phyloP scores from a whole-genome alignment of 1,140 invertebrate species.

The Drosophila nikananu region DNA sequence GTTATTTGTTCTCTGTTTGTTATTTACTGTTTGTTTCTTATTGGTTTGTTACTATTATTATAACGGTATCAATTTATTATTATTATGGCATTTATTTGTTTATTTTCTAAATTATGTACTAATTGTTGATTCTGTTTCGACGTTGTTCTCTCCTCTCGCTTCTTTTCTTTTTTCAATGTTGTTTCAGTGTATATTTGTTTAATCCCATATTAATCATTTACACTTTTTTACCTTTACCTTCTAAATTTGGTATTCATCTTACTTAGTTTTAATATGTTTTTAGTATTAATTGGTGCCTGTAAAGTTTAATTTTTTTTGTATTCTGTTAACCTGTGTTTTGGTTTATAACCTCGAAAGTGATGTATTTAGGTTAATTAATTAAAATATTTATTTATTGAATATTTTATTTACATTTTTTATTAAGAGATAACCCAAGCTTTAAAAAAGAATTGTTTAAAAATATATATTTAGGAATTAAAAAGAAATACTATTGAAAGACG shows the following conservation, averaged over 20 bases:
- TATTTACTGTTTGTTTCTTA: slow-evolving; percentile 23
- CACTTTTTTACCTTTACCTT: neutral
- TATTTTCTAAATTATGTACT: slow-evolving; percentile 24
- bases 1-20: slow-evolving; percentile 1
- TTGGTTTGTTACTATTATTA: slow-evolving; percentile 12
- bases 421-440: no score
- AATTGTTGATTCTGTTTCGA: slow-evolving; percentile 1
- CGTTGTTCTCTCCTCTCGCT: slow-evolving; percentile 3
- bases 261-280: neutral
- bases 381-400: neutral
- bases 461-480: no score
- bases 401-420: no score
- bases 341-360: slow-evolving; percentile 9
- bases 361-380: neutral
- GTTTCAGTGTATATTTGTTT: slow-evolving; percentile 6
- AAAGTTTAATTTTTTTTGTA: neutral
- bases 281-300: slow-evolving; percentile 23
- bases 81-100: neutral
- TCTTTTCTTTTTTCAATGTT: neutral
- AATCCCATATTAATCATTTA: slow-evolving; percentile 3
- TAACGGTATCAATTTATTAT: neutral
- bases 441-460: no score
- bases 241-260: neutral
- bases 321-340: neutral
- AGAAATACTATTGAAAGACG: no score